Percentiles rank a stretch among this genome's conserved stretches.
phyloP scores from a whole-genome alignment of 1,140 invertebrate species.

The Brachionus rotundiformis region DNA sequence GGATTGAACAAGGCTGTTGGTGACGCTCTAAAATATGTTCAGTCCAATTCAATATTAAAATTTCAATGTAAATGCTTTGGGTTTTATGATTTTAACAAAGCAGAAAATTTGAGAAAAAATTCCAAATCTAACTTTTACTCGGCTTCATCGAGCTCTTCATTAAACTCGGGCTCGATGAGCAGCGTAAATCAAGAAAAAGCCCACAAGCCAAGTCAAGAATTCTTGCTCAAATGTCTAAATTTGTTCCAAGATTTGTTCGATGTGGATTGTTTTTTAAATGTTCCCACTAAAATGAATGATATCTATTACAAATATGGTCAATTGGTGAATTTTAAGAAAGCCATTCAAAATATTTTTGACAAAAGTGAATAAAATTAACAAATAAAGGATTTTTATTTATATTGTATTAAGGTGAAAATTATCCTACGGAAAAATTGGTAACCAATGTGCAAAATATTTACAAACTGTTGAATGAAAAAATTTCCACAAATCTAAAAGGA shows the following conservation, averaged over 20 bases:
- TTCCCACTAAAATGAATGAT: constrained; percentile 50
- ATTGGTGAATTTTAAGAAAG: constrained; percentile 42
- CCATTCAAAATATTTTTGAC: constrained; percentile 43
- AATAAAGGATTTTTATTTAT: not conserved
- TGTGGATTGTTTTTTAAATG: constrained; percentile 43
- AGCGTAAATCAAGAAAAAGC: not conserved
- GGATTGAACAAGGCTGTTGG: not conserved
- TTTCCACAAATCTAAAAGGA: not conserved
- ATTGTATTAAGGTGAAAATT: constrained; percentile 3
- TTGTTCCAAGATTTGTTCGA: constrained; percentile 48
- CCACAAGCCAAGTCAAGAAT: constrained; percentile 39
- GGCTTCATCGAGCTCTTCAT: not conserved
- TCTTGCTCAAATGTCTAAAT: constrained; percentile 28
- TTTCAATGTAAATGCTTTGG: constrained; percentile 48
- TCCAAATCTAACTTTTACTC: not conserved
- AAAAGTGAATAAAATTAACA: not conserved
- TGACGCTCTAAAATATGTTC: constrained; percentile 23
- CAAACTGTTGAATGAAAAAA: constrained; percentile 27
- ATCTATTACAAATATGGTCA: constrained; percentile 47
- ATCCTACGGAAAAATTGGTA: not conserved
- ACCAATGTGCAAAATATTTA: constrained; percentile 43
- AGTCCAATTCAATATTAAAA: constrained; percentile 19
- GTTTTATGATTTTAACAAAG: constrained; percentile 11
- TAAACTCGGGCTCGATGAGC: not conserved
- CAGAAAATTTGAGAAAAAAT: constrained; percentile 8